Evolutionary conservation across 64 coral and sea anemone genomes (phyloP), one percentile per base, ranked within the genome.

Genomic region (Pocillopora verrucosa): DNA sequence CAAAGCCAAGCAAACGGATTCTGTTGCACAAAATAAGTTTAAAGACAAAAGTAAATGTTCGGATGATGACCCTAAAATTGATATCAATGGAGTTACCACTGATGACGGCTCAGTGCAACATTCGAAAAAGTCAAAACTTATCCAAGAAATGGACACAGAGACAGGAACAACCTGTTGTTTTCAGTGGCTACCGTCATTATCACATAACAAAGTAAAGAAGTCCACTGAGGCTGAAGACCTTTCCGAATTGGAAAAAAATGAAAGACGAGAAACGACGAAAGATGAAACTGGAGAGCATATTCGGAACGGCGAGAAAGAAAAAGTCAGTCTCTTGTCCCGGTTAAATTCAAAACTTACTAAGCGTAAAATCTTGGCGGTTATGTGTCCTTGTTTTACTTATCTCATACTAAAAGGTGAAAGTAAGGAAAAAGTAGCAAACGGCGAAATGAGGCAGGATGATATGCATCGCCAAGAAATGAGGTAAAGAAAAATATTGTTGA

Each of bases 321-420:
- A 81, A 81, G 78, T 25, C 6, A 81, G 56, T 35, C 62, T 81
- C 59, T 13, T 81, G 3, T 2, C 16, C 60, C 59, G 78, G 4
- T 16, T 81, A 12, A 81, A 81, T 16, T 14, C 19, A 1, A 81
- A 81, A 62, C 12, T 81, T 14, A 81, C 78, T 62, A 61, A 34
- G 78, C 78, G 78, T 19, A 81, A 81, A 34, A 59, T 59, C 9
- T 16, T 81, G 16, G 78, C 24, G 19, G 59, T 62, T 16, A 59
- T 81, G 3, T 81, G 58, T 34, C 78, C 78, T 62, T 81, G 78
- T 16, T 81, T 81, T 30, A 62, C 78, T 9, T 81, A 63, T 25
- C 62, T 61, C 13, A 61, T 81, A 13, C 59, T 81, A 59, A 30
- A 35, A 36, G 30, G 60, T 24, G 59, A 59, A 36, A 81, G 10